Percentiles rank a stretch among this genome's conserved stretches.
Evolutionary conservation across 2,797 vertebrate genomes (phyloP).

Genomic region (Halcyon smyrnensis): DNA sequence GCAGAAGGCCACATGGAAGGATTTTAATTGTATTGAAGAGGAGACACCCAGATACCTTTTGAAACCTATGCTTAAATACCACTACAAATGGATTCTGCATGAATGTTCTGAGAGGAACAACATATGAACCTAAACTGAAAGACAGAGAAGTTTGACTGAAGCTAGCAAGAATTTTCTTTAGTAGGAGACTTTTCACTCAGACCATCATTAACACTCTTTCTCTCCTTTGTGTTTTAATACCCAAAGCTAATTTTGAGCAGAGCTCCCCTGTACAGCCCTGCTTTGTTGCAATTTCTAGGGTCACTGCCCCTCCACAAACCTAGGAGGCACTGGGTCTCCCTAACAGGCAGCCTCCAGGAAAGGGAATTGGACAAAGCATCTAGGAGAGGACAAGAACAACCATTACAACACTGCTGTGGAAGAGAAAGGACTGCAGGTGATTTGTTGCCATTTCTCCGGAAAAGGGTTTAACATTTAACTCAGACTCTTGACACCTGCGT

Average conservation of each 20-base stretch:
- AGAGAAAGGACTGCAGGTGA: background rate
- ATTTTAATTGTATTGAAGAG: background rate
- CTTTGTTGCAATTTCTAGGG: background rate
- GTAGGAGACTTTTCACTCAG: background rate
- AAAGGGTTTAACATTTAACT: background rate
- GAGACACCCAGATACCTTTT: rapidly evolving
- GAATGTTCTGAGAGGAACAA: background rate
- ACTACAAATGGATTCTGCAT: background rate
- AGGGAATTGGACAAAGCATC: background rate
- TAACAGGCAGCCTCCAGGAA: background rate
- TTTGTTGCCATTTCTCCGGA: background rate
- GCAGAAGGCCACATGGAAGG: background rate
- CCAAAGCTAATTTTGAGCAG: background rate
- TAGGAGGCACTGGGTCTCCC: background rate
- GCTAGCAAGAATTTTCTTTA: background rate
- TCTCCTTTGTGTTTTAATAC: background rate
- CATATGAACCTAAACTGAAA: background rate
- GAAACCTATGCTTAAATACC: background rate
- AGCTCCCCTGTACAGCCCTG: background rate
- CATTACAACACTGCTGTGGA: rapidly evolving
- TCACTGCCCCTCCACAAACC: background rate
- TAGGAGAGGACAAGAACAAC: background rate
- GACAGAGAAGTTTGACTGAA: background rate
- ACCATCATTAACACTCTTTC: background rate
- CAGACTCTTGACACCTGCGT: background rate